These are phyloP conservation scores for Gasterosteus aculeatus DNA, from an alignment of 2,113 vertebrate species.

Conservation along the genomic window DNA sequence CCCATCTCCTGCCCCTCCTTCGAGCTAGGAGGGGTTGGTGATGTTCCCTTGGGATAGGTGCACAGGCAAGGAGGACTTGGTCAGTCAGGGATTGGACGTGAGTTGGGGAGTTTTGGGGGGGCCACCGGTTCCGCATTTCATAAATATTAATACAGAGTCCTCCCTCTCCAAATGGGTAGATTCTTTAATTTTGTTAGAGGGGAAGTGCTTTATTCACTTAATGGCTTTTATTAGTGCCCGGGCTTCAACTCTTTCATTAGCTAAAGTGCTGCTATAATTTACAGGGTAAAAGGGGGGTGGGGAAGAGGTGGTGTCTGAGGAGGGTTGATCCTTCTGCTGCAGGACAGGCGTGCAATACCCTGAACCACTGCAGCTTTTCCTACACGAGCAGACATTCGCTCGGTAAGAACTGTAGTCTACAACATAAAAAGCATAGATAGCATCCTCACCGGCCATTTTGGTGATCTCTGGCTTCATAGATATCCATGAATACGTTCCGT, in stretches of 20 bases:
- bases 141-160: slow-evolving; percentile 88
- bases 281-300: slow-evolving; percentile 77
- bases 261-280: slow-evolving; percentile 90
- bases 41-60: slow-evolving; percentile 83
- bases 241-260: slow-evolving; percentile 89
- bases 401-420: slow-evolving; percentile 10
- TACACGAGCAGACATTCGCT: slow-evolving; percentile 35
- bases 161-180: slow-evolving; percentile 81
- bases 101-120: slow-evolving; percentile 70
- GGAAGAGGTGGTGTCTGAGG: slow-evolving; percentile 59
- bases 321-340: slow-evolving; percentile 65
- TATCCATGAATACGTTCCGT: not conserved
- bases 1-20: slow-evolving; percentile 77
- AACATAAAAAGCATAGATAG: slow-evolving; percentile 14
- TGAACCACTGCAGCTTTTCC: slow-evolving; percentile 61
- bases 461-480: slow-evolving; percentile 15
- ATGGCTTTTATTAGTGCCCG: slow-evolving; percentile 88
- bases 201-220: slow-evolving; percentile 89
- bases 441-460: not conserved
- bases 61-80: slow-evolving; percentile 72
- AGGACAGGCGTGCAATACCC: slow-evolving; percentile 50
- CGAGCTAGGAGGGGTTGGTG: slow-evolving; percentile 76
- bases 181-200: slow-evolving; percentile 89
- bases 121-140: slow-evolving; percentile 82
- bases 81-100: slow-evolving; percentile 75